Base-by-base conservation (phyloP, 1,140 invertebrate genomes). In the Calliopsis andreniformis region DNA sequence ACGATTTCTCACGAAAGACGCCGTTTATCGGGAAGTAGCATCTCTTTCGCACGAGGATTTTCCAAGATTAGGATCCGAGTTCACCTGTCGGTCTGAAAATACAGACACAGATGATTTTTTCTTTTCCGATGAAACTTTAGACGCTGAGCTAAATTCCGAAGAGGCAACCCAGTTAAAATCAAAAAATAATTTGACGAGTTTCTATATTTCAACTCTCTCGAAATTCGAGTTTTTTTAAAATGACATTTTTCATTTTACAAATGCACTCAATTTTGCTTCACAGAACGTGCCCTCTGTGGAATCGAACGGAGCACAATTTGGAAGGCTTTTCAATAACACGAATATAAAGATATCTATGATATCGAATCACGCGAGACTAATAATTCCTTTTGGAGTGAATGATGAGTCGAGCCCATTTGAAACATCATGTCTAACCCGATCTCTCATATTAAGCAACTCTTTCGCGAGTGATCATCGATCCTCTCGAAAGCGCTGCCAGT, bases 41-140 rank as follows among this genome's bases (percentile, higher is more conserved):
- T 86, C 84, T 87, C 56, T 56, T 78, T 86, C 85, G 53, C 85
- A 86, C 84, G 79, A 77, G 75, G 71, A 86, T 87, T 84, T 82
- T 23, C 53, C 72, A 18, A 78, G 85, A 86, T 86, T 80, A 62
- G 30, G 28, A 86, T 87, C 85, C 73, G 23, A 66, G 47, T 16
- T 43, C 61, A 63, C 61, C 58, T 14, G 8, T 35, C 53, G 12
- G 12, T 45, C 49, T 73, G 30, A 73, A 64, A 64, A 8, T 3
- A 10, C 20, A 16, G 32, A 67, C 56, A 14, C 28, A 30, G 16
- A 5, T 1, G 16, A n/a, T 20, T 76, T 58, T 55, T 55, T 39
- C 45, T 61, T 35, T 20, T 20, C 6, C 6, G 23, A 8, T 12
- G 12, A 25, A 56, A 55, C 42, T 56, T 47, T n/a, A n/a, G n/a